These are phyloP conservation scores for Pachypsylla venusta DNA, from an alignment of 1,140 invertebrate genomes.

Conservation along the genomic window DNA sequence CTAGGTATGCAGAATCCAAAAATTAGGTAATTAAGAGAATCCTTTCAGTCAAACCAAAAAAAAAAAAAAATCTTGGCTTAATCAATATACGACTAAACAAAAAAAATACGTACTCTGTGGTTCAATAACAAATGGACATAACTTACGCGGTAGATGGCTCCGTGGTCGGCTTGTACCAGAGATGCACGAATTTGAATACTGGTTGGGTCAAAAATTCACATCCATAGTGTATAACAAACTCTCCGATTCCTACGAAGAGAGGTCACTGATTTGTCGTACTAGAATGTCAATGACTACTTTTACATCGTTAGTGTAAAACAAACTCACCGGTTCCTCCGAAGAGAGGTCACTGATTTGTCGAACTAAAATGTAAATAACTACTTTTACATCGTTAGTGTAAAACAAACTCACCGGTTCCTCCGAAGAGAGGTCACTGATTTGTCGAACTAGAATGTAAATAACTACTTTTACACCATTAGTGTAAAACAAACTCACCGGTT, in stretches of 20 bases:
- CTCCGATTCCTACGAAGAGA: slow-evolving; percentile 74
- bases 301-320: slow-evolving; percentile 88
- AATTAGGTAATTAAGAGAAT: too few species aligned
- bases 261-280: slow-evolving; percentile 68
- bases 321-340: slow-evolving; percentile 62
- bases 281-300: slow-evolving; percentile 86
- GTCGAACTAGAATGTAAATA: slow-evolving; percentile 76
- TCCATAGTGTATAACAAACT: too few species aligned
- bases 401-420: slow-evolving; percentile 63
- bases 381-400: slow-evolving; percentile 86
- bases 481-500: slow-evolving; percentile 71
- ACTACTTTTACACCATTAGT: slow-evolving; percentile 85
- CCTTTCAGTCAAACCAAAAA: too few species aligned
- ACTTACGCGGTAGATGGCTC: too few species aligned
- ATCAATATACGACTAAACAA: too few species aligned
- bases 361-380: slow-evolving; percentile 79
- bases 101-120: too few species aligned
- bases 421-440: slow-evolving; percentile 73
- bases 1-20: too few species aligned
- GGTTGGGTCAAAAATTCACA: too few species aligned
- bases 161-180: too few species aligned
- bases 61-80: too few species aligned
- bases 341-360: slow-evolving; percentile 73
- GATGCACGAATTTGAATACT: too few species aligned
- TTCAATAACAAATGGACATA: too few species aligned